phyloP scores from a whole-genome alignment of 1,140 invertebrate genomes.

The Drosophila melanogaster region DNA sequence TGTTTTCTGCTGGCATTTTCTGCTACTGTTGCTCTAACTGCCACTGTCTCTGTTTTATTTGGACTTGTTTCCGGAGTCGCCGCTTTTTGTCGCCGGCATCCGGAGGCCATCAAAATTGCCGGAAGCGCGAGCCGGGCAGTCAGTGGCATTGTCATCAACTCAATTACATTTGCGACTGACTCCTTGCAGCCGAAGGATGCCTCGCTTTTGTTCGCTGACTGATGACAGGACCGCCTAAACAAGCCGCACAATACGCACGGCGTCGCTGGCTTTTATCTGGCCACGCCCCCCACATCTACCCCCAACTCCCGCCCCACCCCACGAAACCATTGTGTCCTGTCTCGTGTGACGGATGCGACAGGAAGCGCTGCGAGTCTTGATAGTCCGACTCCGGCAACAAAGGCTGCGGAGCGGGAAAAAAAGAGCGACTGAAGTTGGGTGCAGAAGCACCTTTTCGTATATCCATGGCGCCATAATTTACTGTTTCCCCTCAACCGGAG shows the following conservation, averaged over 20 bases:
- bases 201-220: constrained; percentile 49
- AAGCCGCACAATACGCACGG: constrained; percentile 67
- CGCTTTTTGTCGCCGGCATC: constrained; percentile 65
- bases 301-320: not conserved
- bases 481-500: constrained; percentile 40
- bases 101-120: constrained; percentile 77
- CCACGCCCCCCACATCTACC: constrained; percentile 32
- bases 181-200: constrained; percentile 32
- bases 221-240: constrained; percentile 58
- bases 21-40: constrained; percentile 1
- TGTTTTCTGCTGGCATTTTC: constrained; percentile 9
- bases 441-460: constrained; percentile 51
- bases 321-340: constrained; percentile 56
- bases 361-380: constrained; percentile 72
- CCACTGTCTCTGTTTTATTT: constrained; percentile 37
- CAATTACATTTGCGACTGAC: constrained; percentile 73
- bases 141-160: constrained; percentile 69
- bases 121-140: constrained; percentile 64
- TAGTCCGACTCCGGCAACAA: constrained; percentile 41
- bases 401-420: constrained; percentile 20
- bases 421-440: constrained; percentile 8
- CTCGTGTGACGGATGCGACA: constrained; percentile 76
- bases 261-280: constrained; percentile 69
- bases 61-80: constrained; percentile 26
- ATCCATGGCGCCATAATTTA: constrained; percentile 66